Evolutionary conservation across 2,113 vertebrate species (phyloP).

Genomic region (Prionailurus bengalensis): DNA sequence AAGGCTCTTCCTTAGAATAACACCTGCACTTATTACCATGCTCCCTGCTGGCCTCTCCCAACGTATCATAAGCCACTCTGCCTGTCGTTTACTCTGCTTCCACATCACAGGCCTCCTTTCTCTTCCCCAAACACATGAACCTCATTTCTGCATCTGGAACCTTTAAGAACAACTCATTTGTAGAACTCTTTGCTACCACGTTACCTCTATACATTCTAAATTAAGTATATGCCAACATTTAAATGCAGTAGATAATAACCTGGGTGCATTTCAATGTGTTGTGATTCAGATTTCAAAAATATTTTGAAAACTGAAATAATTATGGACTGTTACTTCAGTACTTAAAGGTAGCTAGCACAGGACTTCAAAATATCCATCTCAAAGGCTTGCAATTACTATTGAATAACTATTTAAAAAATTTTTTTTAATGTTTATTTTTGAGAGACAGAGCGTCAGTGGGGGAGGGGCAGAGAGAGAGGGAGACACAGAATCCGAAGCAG

Average conservation of each 20-base stretch:
- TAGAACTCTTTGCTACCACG: background rate
- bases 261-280: background rate
- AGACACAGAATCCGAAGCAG: too few species aligned
- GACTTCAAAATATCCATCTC: constrained; percentile 14
- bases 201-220: background rate
- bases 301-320: background rate
- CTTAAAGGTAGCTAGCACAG: background rate
- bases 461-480: too few species aligned
- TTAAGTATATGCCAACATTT: background rate
- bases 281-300: background rate
- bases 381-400: background rate
- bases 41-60: background rate
- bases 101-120: background rate
- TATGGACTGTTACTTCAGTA: background rate
- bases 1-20: background rate
- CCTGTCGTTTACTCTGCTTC: background rate
- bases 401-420: background rate
- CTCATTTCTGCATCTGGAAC: background rate
- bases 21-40: background rate
- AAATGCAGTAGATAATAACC: background rate
- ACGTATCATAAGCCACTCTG: background rate
- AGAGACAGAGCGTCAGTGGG: too few species aligned
- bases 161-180: background rate
- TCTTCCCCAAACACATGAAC: background rate
- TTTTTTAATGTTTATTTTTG: too few species aligned